Conservation (phyloP, 2,888 invertebrate genomes). For the Tetramorium bicarinatum region DNA sequence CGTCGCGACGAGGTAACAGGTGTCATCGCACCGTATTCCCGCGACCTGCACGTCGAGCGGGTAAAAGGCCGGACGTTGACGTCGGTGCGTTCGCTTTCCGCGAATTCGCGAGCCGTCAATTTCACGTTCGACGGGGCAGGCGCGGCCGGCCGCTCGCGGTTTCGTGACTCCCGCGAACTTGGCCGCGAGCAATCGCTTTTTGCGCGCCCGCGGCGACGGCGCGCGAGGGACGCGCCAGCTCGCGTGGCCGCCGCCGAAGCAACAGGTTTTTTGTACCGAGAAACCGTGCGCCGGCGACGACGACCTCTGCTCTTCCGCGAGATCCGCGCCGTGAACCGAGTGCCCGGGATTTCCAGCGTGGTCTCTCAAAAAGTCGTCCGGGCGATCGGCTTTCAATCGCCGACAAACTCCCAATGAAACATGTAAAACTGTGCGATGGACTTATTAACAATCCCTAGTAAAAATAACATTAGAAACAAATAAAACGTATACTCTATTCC, state of each 20-base stretch:
- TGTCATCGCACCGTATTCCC: not conserved
- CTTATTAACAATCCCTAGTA: too few species aligned
- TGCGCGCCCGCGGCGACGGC: constrained; percentile 47
- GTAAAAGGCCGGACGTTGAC: not conserved
- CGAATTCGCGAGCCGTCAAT: constrained; percentile 40
- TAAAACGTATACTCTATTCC: too few species aligned
- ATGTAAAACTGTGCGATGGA: not conserved
- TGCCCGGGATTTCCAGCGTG: not conserved
- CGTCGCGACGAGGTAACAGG: constrained; percentile 13
- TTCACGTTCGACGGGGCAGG: constrained; percentile 29
- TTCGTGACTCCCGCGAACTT: constrained; percentile 47
- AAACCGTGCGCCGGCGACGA: constrained; percentile 61
- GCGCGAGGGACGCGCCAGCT: constrained; percentile 53
- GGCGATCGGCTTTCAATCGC: not conserved
- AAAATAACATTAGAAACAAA: too few species aligned
- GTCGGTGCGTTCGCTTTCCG: constrained; percentile 23
- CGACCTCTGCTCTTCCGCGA: constrained; percentile 53
- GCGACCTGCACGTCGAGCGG: not conserved
- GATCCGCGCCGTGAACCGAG: not conserved
- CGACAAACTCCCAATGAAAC: not conserved
- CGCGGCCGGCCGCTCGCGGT: not conserved
- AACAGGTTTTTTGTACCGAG: constrained; percentile 78
- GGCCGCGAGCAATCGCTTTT: constrained; percentile 47
- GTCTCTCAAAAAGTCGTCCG: too few species aligned
- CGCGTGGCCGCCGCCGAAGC: constrained; percentile 70